Base-by-base conservation (phyloP, 2,888 invertebrate genomes). In the Pycnomerus fuliginosus region DNA sequence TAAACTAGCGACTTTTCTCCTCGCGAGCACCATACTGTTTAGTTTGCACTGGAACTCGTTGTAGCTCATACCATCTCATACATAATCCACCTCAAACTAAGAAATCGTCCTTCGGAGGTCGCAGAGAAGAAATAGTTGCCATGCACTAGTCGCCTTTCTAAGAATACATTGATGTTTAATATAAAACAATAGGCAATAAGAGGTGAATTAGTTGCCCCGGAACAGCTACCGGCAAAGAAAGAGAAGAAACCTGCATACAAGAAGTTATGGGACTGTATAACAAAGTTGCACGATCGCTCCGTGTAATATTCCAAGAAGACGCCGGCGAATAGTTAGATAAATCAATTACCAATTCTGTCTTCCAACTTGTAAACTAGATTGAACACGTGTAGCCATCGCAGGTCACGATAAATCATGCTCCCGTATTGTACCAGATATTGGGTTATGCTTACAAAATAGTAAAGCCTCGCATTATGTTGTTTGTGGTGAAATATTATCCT, bases 401-500 rank as follows among this genome's bases (percentile, higher is more conserved):
- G 48, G 48, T 53, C 56, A 53, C 57, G 61, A 61, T 58, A 52
- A 56, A 61, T 58, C 55, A 53, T 50, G 52, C 16, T 15, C 17
- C 11, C 8, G 8, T 13, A 16, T 28, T 12, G 28, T n/a, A 11
- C 12, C 12, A 10, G 14, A 11, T 28, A 11, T 28, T 28, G 12
- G 12, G n/a, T n/a, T 4, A 13, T 10, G 28, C 7, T 28, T 8
- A 28, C 12, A 13, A 8, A 13, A 11, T 7, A 13, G 11, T 13
- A 28, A 7, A 13, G 14, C 12, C 28, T 12, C 12, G 10, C 28
- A 11, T 31, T 12, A 22, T 32, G 13, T 13, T 31, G 22, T 33
- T 44, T 39, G 17, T 10, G 30, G 52, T 60, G 57, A 61, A 61
- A 60, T 61, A 61, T 61, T 57, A 56, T 46, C 52, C 48, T 50